phyloP scores from a whole-genome alignment of 2,113 vertebrate species.

The Anser brachyrhynchus region DNA sequence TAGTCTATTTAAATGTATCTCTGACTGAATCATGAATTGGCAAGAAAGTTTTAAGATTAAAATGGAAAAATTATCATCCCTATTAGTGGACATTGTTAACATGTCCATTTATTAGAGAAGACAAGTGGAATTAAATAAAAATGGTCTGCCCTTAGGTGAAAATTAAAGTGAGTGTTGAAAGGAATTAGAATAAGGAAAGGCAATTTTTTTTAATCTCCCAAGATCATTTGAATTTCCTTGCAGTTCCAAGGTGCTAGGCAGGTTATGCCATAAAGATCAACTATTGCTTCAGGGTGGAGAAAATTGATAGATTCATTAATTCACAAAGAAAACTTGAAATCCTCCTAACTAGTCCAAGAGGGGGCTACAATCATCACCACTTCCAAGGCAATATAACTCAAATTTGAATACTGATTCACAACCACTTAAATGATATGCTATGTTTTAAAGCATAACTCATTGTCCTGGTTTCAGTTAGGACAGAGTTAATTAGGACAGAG shows the following conservation, averaged over 20 bases:
- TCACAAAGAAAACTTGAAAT: constrained; percentile 48
- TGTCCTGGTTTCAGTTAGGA: no score
- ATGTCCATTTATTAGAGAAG: constrained; percentile 52
- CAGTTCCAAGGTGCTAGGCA: constrained; percentile 14
- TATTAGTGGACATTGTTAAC: constrained; percentile 55
- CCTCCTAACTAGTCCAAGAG: background rate
- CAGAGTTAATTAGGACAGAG: no score
- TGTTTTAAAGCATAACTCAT: constrained; percentile 6
- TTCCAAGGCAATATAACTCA: background rate
- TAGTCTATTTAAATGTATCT: background rate
- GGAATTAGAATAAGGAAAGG: constrained; percentile 40
- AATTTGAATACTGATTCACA: constrained; percentile 2
- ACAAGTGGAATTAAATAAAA: constrained; percentile 67
- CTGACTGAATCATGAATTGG: background rate
- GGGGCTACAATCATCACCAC: background rate
- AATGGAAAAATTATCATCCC: constrained; percentile 54
- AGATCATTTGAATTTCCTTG: constrained; percentile 48
- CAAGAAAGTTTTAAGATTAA: constrained; percentile 44
- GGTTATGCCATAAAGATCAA: constrained; percentile 26
- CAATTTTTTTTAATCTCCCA: background rate
- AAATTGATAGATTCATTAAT: constrained; percentile 57
- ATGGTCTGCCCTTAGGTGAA: constrained; percentile 65
- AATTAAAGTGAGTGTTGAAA: constrained; percentile 51
- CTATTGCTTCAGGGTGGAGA: constrained; percentile 41
- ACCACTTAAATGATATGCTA: background rate